Conservation (phyloP, 2,888 invertebrate species). For the Dryococelus australis region DNA sequence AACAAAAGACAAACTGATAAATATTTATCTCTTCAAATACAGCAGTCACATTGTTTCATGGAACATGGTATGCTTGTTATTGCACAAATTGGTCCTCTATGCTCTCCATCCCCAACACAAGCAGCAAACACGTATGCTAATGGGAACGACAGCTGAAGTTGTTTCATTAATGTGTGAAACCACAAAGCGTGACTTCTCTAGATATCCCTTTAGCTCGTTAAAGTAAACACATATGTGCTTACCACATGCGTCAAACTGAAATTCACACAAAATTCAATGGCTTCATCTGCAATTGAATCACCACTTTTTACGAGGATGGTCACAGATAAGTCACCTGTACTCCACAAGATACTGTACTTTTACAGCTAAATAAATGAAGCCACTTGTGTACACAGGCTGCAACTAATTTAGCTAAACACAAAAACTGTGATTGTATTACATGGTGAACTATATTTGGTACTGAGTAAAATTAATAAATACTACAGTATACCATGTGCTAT, state of each 20-base stretch:
- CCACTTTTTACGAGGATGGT: neutral
- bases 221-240: neutral
- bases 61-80: neutral
- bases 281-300: neutral
- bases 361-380: neutral
- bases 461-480: neutral
- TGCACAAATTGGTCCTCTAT: conserved; percentile 16
- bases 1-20: neutral
- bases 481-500: neutral
- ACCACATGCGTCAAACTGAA: neutral
- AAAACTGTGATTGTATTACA: neutral
- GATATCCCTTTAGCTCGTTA: neutral
- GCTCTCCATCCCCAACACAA: neutral
- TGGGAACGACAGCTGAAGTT: neutral
- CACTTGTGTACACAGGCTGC: neutral
- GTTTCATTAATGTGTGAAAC: neutral
- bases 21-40: conserved; percentile 2
- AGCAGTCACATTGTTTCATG: neutral
- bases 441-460: neutral
- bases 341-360: neutral
- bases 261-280: neutral
- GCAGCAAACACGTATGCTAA: neutral
- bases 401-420: neutral
- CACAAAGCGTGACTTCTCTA: neutral
- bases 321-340: neutral